Base-by-base conservation (phyloP, 2,888 invertebrate genomes). In the Cantharis rustica region DNA sequence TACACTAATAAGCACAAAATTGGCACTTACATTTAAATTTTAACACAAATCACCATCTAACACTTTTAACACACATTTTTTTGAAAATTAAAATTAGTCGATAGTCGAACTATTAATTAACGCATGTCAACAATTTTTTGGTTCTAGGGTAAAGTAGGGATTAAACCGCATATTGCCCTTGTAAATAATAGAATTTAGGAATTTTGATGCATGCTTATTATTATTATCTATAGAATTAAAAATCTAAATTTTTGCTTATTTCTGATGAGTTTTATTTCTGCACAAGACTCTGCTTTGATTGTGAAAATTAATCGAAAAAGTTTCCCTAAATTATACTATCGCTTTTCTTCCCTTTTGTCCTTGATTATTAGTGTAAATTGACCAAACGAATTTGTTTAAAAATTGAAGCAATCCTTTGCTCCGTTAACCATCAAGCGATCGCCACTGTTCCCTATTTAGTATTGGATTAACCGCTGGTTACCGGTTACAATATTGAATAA, bases 1-100 rank as follows among this genome's bases (percentile, higher is more conserved):
- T 20, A 17, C 23, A 66, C 16, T 66, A 66, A 66, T 17, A 17
- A 64, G 17, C 64, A 66, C 64, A 3, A 17, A 13, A 66, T 23
- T 66, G 64, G 64, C 64, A 66, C 64, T 23, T n/a, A 66, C 17
- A 66, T 66, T 66, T 66, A 66, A 66, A 66, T 20, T 66, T 23
- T 66, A 66, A 66, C 7, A 47, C 47, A 47, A 20, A n/a, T 66
- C 64, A 66, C 64, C n/a, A 17, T 66, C 23, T 66, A 66, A 20
- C 64, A 66, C 64, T 66, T 47, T n/a, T 47, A 66, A 66, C 64
- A 47, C 47, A 47, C n/a, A 47, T 47, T 47, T 47, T 31, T 47
- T 47, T 47, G 47, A 47, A 47, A 47, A 47, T 47, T 47, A 47
- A 47, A 47, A 47, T 47, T 47, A 47, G 47, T n/a, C 47, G n/a